Base-by-base conservation (phyloP, 2,113 vertebrate species). In the Xyliphius kryptos region DNA sequence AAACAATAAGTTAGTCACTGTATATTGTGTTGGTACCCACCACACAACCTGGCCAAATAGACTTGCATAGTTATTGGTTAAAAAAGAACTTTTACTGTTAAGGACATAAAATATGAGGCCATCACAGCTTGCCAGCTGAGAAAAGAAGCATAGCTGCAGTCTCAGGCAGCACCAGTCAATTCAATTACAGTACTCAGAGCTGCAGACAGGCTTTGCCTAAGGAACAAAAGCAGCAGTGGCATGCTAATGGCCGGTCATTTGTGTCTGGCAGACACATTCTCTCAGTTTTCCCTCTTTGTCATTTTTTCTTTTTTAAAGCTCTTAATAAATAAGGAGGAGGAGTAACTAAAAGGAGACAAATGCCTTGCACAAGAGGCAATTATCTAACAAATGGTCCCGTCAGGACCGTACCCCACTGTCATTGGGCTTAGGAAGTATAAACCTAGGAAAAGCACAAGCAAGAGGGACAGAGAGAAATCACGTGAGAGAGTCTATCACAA, bases 161-260 rank as follows among this genome's bases (percentile, higher is more conserved):
- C 47, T 32, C 37, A 32, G 11, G n/a, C 47, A 59, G 56, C 37
- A 15, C 56, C 22, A 52, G 47, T 67, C 56, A 52, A 67, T 59
- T 67, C 64, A 67, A 67, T 67, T 67, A 67, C 64, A 67, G 56
- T 67, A 58, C 58, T 66, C 64, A 59, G 46, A 58, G 55, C 37
- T 14, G 21, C 64, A 59, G 56, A 67, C 64, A 51, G n/a, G 43
- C 56, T 67, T 67, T 52, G 47, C 47, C 64, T 59, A 52, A 59
- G 22, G 56, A 67, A 59, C 64, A 67, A 52, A 71, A 53, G 51
- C 69, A 67, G 26, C 58, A 20, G 58, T 62, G 52, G 60, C 64
- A 59, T 13, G 56, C 56, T 67, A 67, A 59, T 67, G 64, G 64
- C 64, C 52, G 64, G 56, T 67, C 64, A 59, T 59, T 67, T 67